Conservation (phyloP, 2,888 invertebrate species). For the Serripes groenlandicus region DNA sequence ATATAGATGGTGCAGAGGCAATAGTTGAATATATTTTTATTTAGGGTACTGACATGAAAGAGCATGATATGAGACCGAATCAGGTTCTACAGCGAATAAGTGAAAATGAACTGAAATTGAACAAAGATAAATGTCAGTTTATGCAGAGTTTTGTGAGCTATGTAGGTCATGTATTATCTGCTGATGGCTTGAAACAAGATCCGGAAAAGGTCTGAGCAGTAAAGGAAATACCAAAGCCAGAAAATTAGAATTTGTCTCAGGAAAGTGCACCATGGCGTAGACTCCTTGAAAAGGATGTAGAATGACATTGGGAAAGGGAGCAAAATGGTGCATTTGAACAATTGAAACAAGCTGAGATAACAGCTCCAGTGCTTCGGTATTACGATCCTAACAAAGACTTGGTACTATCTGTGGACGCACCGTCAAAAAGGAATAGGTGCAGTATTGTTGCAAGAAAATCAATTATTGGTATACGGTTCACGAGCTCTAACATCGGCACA, state of each 20-base stretch:
- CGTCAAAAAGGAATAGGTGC: conserved; percentile 67
- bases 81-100: conserved; percentile 31
- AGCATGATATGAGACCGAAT: conserved; percentile 48
- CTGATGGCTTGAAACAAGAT: conserved; percentile 43
- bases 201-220: conserved; percentile 51
- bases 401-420: conserved; percentile 63
- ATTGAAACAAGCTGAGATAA: conserved; percentile 49
- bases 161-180: conserved; percentile 56
- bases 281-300: conserved; percentile 41
- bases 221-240: conserved; percentile 22
- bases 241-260: conserved; percentile 52
- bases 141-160: conserved; percentile 40
- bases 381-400: conserved; percentile 38
- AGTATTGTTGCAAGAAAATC: conserved; percentile 60
- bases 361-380: conserved; percentile 62
- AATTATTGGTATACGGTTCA: conserved; percentile 45
- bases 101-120: conserved; percentile 50
- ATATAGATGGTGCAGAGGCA: conserved; percentile 47
- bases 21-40: conserved; percentile 60
- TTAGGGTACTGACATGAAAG: conserved; percentile 34
- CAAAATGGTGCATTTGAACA: conserved; percentile 66
- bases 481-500: conserved; percentile 26
- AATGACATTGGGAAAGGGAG: conserved; percentile 30
- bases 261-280: conserved; percentile 58
- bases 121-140: conserved; percentile 48